phyloP scores from a whole-genome alignment of 2,888 invertebrate genomes.

The Plagodis pulveraria region DNA sequence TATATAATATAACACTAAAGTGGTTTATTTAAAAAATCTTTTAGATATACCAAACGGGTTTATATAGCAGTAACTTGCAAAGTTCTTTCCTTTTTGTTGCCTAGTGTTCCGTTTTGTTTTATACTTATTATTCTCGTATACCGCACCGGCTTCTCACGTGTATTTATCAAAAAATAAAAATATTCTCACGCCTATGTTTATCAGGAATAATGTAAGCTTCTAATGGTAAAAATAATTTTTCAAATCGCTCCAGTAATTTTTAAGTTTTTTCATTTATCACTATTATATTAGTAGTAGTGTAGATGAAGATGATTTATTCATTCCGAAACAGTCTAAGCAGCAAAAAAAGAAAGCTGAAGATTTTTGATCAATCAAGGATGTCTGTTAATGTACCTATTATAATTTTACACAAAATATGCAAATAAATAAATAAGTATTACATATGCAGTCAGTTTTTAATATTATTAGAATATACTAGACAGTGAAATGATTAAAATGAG shows the following conservation, averaged over 20 bases:
- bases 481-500: too few species aligned
- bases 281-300: too few species aligned
- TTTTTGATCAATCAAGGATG: constrained; percentile 66
- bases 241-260: too few species aligned
- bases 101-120: constrained; percentile 74
- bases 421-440: constrained; percentile 72
- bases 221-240: too few species aligned
- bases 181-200: too few species aligned
- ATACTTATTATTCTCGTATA: constrained; percentile 80
- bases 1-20: constrained; percentile 64
- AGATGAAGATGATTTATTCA: constrained; percentile 69
- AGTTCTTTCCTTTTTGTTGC: constrained; percentile 62
- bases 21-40: constrained; percentile 77
- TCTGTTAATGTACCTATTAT: constrained; percentile 77
- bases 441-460: constrained; percentile 32
- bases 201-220: too few species aligned
- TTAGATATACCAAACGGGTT: constrained; percentile 80
- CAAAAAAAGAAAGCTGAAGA: constrained; percentile 60
- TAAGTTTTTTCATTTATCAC: too few species aligned
- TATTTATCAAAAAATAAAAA: too few species aligned
- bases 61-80: constrained; percentile 63
- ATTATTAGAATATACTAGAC: too few species aligned
- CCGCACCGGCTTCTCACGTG: too few species aligned
- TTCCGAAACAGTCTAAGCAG: constrained; percentile 46
- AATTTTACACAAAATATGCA: constrained; percentile 82